Evolutionary conservation across 1,140 invertebrate species (phyloP).

Genomic region (Armadillidium nasatum): DNA sequence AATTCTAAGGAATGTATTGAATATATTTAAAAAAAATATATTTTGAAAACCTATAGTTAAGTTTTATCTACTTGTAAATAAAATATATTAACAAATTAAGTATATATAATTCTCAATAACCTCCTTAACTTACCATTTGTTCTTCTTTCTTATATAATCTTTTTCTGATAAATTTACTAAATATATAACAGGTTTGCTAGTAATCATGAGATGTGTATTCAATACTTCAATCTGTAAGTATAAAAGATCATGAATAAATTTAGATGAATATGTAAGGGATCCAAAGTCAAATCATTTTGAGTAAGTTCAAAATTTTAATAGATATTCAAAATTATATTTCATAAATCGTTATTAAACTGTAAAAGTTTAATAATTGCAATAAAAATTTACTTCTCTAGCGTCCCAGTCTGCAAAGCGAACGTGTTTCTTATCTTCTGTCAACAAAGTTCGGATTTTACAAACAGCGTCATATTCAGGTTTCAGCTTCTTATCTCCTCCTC

Average conservation of each 20-base stretch:
- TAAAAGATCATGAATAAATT: too few relatives aligned
- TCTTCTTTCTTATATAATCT: conserved; percentile 98
- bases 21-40: too few relatives aligned
- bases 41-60: too few relatives aligned
- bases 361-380: too few relatives aligned
- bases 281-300: not conserved
- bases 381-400: conserved; percentile 68
- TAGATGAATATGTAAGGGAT: too few relatives aligned
- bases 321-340: conserved; percentile 34
- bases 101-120: too few relatives aligned
- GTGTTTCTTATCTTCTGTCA: conserved; percentile 87
- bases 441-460: conserved; percentile 74
- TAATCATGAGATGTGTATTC: conserved; percentile 94
- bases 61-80: too few relatives aligned
- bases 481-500: conserved; percentile 64
- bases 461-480: conserved; percentile 69
- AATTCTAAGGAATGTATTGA: too few relatives aligned
- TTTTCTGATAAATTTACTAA: conserved; percentile 96
- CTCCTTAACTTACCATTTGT: conserved; percentile 74
- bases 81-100: too few relatives aligned
- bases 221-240: conserved; percentile 84
- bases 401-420: conserved; percentile 90
- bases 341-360: not conserved
- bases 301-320: not conserved
- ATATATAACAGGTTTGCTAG: conserved; percentile 97